Conservation (phyloP, 1,140 invertebrate genomes). For the Oryctes rhinoceros region DNA sequence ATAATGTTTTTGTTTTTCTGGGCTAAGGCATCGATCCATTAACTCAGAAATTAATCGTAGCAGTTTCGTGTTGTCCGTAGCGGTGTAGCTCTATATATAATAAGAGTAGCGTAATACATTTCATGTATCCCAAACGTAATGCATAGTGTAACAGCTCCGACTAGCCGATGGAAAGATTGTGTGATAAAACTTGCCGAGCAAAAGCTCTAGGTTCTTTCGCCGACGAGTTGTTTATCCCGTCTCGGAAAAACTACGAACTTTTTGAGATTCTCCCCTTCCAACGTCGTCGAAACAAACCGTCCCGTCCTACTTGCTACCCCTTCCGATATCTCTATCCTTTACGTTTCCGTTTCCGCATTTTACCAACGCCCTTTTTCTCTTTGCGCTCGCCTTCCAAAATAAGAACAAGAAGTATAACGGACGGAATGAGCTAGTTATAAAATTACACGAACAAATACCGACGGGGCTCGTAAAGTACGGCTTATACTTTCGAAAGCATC, state of each 20-base stretch:
- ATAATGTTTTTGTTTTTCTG: too few relatives aligned
- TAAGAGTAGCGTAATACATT: not conserved
- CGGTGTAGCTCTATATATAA: too few relatives aligned
- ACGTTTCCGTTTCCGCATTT: not conserved
- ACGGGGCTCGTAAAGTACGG: slow-evolving; percentile 21
- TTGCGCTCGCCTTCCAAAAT: not conserved
- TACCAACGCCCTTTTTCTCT: not conserved
- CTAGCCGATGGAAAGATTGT: not conserved
- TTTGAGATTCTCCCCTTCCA: not conserved
- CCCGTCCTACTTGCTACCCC: not conserved
- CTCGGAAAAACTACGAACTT: not conserved
- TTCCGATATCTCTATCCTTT: not conserved
- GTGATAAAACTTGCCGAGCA: not conserved
- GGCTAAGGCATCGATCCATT: too few relatives aligned
- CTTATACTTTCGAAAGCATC: slow-evolving; percentile 10
- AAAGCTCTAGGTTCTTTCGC: not conserved
- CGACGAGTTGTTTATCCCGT: not conserved
- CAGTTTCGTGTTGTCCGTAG: too few relatives aligned
- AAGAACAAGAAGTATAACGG: not conserved
- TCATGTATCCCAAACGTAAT: not conserved
- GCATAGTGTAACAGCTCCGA: not conserved
- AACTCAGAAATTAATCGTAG: too few relatives aligned
- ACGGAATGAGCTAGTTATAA: slow-evolving; percentile 21
- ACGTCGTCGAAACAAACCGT: not conserved
- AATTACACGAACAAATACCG: slow-evolving; percentile 34